These are phyloP conservation scores for Hippolais icterina DNA, from an alignment of 2,113 vertebrate genomes.

Conservation along the genomic window DNA sequence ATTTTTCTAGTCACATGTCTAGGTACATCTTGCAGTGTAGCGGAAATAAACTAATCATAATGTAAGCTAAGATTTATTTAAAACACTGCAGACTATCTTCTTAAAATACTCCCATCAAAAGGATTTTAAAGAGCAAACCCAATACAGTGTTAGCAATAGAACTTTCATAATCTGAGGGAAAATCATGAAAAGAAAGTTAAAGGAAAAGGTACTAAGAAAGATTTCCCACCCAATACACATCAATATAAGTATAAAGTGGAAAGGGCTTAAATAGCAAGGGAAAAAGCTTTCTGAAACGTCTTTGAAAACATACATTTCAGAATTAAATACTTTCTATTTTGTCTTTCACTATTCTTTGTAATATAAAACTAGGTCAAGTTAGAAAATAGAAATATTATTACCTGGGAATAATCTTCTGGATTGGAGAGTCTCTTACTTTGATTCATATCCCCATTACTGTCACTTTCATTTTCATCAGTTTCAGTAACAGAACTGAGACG, in stretches of 20 bases:
- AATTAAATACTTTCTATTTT: neutral
- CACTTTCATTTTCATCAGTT: slow-evolving; percentile 69
- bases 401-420: slow-evolving; percentile 63
- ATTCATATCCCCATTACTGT: slow-evolving; percentile 8
- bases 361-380: neutral
- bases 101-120: neutral
- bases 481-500: slow-evolving; percentile 74
- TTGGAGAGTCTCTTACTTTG: neutral
- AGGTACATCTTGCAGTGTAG: neutral
- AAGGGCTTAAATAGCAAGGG: neutral
- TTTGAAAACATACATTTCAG: neutral
- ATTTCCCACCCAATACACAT: neutral
- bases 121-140: neutral
- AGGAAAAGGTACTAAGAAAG: neutral
- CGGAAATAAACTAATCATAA: neutral
- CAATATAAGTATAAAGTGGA: neutral
- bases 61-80: neutral
- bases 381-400: slow-evolving; percentile 48
- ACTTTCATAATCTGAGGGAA: neutral
- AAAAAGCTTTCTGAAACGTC: neutral
- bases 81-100: neutral
- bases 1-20: neutral
- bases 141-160: neutral
- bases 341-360: neutral
- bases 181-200: neutral